Percentiles rank a stretch among this genome's conserved stretches.
Conservation (phyloP, 2,888 invertebrate genomes). For the Athetis lepigone region DNA sequence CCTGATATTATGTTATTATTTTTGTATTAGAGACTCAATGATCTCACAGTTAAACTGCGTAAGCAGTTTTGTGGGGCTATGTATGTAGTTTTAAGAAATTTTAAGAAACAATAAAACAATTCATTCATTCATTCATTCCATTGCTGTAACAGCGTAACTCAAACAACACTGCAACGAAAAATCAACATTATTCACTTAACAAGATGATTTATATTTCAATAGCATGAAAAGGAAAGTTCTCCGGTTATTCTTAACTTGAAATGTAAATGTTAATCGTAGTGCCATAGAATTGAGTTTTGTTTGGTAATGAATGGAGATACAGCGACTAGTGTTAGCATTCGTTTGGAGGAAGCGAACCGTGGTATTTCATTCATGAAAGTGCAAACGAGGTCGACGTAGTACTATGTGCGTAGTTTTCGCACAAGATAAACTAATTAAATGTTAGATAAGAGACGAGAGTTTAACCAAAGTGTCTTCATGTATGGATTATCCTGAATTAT, state of each 20-base stretch:
- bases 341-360: conserved; percentile 31
- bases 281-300: not conserved
- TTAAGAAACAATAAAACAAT: no score
- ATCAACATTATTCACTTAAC: accelerated
- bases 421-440: conserved; percentile 53
- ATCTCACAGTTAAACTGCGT: no score
- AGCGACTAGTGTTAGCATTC: not conserved
- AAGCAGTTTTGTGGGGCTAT: no score
- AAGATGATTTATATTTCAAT: not conserved
- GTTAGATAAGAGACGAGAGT: conserved; percentile 39
- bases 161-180: conserved; percentile 8
- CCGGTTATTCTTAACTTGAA: not conserved
- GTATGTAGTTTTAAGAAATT: no score
- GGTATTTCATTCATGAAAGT: conserved; percentile 65
- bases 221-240: conserved; percentile 20
- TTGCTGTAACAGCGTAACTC: conserved; percentile 28
- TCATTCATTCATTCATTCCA: no score
- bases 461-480: conserved; percentile 18
- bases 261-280: not conserved
- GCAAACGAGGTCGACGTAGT: conserved; percentile 60
- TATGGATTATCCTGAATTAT: conserved; percentile 8
- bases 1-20: no score
- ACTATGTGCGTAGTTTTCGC: conserved; percentile 58
- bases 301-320: conserved; percentile 10
- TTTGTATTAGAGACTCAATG: no score